Evolutionary conservation across 1,140 invertebrate species (phyloP), one percentile per base, ranked within the genome.

Genomic region (Saccostrea cuccullata): DNA sequence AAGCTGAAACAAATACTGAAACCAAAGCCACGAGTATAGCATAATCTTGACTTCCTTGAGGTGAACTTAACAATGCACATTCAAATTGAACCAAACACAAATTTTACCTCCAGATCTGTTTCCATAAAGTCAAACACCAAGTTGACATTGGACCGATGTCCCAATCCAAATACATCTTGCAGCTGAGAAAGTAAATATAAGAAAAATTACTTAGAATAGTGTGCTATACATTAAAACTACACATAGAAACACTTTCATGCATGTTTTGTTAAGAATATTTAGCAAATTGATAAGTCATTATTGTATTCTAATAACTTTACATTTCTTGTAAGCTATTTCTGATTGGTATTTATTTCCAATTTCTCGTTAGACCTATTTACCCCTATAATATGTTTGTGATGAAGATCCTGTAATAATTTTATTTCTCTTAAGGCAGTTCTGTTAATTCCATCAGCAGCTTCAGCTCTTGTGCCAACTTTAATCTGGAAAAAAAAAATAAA

Each of bases 121-220:
- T 99, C 98, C 99, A 99, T 99, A 93, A 99, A 99, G 95, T 99
- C 99, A 96, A 99, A 99, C 0, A 99, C 99, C 30, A 99, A 95
- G 73, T 98, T 99, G n/a, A 99, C 97, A 96, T 99, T 99, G 36
- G 98, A 99, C 95, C 98, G 97, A 91, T 99, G 97, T 55, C 99
- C 99, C 96, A 99, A 99, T 55, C 99, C 99, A 96, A 99, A 99
- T 6, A 99, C 98, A 97, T 99, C 99, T 96, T 96, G 93, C 89
- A 97, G 91, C 95, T 96, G 92, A 67, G 95, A 95, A 89, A 90
- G 87, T 84, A 88, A 55, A 77, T 23, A 13, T 13, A 36, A n/a
- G 60, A 23, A 67, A 20, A 0, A 36, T 36, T 36, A 36, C n/a
- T 20, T 11, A 20, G 20, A 8, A 67, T 23, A 67, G 2, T n/a